Percentiles rank a stretch among this genome's conserved stretches.
phyloP scores from a whole-genome alignment of 2,888 invertebrate species.

The Cheilosia vulpina region DNA sequence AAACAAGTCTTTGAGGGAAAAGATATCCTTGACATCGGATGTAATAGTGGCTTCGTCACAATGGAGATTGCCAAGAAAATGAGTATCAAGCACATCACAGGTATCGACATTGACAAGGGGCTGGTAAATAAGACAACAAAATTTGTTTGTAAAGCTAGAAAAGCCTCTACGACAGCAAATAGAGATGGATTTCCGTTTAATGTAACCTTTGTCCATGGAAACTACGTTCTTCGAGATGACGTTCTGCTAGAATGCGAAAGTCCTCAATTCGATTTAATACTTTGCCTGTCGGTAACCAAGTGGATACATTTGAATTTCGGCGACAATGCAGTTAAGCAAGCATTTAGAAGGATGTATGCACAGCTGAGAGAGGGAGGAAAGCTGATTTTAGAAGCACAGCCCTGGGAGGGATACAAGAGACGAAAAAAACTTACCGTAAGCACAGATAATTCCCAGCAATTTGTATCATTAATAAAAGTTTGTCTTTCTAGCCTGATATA shows the following conservation, averaged over 20 bases:
- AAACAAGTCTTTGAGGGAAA: constrained; percentile 89
- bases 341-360: constrained; percentile 90
- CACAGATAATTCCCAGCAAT: not conserved
- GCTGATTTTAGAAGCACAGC: constrained; percentile 92
- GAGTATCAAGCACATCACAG: constrained; percentile 88
- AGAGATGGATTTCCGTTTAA: constrained; percentile 89
- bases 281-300: constrained; percentile 94
- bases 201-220: constrained; percentile 90
- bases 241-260: constrained; percentile 88
- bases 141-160: constrained; percentile 63
- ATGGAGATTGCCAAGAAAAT: constrained; percentile 90
- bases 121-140: constrained; percentile 85
- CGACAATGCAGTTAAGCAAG: constrained; percentile 91
- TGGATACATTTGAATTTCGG: constrained; percentile 97
- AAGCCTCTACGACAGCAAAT: constrained; percentile 61
- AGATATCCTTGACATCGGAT: constrained; percentile 93
- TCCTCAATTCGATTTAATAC: constrained; percentile 91
- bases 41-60: constrained; percentile 93
- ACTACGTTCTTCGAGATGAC: constrained; percentile 92
- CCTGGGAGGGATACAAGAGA: constrained; percentile 90
- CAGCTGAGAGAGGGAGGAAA: constrained; percentile 91
- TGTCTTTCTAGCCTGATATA: constrained; percentile 77
- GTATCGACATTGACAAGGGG: constrained; percentile 92
- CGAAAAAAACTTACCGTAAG: constrained; percentile 87
- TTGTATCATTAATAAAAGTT: not conserved